Evolutionary conservation across 2,113 vertebrate species (phyloP), one percentile per base, ranked within the genome.

Genomic region (Ptyas mucosa): DNA sequence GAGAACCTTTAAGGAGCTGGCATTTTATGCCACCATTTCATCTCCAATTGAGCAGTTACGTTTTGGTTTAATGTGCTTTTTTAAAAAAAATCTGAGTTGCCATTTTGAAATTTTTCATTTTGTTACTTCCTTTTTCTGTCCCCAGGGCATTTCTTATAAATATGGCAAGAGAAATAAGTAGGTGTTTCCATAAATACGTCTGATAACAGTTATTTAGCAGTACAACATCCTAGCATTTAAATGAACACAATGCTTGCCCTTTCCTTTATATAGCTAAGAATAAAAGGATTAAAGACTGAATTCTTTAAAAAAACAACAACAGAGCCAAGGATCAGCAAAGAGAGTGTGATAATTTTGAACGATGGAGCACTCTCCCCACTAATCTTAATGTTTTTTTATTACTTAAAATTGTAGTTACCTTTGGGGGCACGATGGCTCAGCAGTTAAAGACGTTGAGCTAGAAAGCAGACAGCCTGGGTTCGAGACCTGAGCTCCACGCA

Each of bases 371-470:
- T 18, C n/a, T 46, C 15, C 12, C 5, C 1, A 21, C 8, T 10
- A 49, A 21, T 43, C 18, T 8, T 87, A 7, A 11, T 21, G 14
- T 52, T 34, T 21, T 21, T 53, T 34, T 86, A 20, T n/a, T 69
- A 43, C 29, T 18, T 29, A 51, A 18, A 15, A 52, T 39, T 2
- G 39, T 53, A 2, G 23, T 94, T 98, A 99, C 98, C 97, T 98
- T 88, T 93, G 91, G 0, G 55, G 20, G 55, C 26, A 61, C 0
- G 10, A 61, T 12, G 58, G 10, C 58, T 61, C 24, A 61, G 24
- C 58, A 61, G 58, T 29, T 61, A 29, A 61, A 61, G 26, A 11
- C 3, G 9, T 26, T 61, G 9, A 61, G 58, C 58, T 26, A 26
- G 15, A 57, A 55, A 57, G 20, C 55, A 57, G 55, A 61, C 26